Evolutionary conservation across 2,888 invertebrate species (phyloP), one percentile per base, ranked within the genome.

Genomic region (Notodonta dromedarius): DNA sequence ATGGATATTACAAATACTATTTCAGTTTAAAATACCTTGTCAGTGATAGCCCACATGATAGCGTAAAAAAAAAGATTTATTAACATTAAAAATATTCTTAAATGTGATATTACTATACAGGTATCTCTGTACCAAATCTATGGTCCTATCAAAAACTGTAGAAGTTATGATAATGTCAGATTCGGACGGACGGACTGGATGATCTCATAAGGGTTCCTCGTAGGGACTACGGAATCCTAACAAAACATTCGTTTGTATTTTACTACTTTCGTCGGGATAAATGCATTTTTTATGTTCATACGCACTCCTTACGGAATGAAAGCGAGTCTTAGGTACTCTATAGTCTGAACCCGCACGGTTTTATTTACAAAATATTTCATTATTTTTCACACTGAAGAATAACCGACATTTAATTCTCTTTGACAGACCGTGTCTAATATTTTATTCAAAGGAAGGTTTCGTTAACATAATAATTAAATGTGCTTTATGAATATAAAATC

Each of bases 401-500:
- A 86, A 89, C 86, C 80, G 87, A 84, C 82, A 79, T 73, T 82
- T 86, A 86, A 90, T 89, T 89, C 83, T 68, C 87, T 92, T 92
- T 91, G 93, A 92, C 90, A 88, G 83, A 78, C 81, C 80, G 78
- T 76, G 74, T 84, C 88, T 90, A 80, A 91, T 91, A 91, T 91
- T 90, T 91, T 92, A 93, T 93, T 92, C 93, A 93, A 87, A 89
- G 87, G 89, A 84, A 86, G 88, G 86, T 87, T 89, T 91, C 91
- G 90, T 93, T 93, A 89, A 89, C 92, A 93, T 93, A 90, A 89
- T 93, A 93, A 93, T 93, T 92, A 93, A 91, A 93, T 84, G 86
- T 89, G 86, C 87, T 89, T 91, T 90, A 90, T 93, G 93, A 93
- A 93, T 93, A 91, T 85, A 88, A 92, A 92, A 80, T 89, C 84